Evolutionary conservation across 2,113 vertebrate species (phyloP).

Genomic region (Elephantulus edwardii): DNA sequence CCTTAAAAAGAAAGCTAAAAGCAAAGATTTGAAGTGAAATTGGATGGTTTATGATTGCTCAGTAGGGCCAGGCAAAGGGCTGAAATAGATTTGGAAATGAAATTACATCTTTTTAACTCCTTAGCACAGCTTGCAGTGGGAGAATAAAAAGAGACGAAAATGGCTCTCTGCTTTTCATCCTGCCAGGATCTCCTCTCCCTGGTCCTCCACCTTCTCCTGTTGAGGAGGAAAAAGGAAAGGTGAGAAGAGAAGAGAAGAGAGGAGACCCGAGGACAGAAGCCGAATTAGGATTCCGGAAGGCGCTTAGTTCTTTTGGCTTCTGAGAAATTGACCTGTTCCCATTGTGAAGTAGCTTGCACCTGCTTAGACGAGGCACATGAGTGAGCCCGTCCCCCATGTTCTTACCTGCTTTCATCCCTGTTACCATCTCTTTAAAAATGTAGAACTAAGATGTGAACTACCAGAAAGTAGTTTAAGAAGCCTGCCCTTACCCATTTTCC

Average conservation of each 20-base stretch:
- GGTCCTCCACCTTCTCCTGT: conserved; percentile 18
- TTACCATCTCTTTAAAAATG: not conserved
- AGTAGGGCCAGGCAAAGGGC: conserved; percentile 76
- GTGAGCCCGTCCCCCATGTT: not conserved
- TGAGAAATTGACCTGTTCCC: not conserved
- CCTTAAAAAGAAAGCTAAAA: conserved; percentile 77
- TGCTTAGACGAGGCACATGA: conserved; percentile 15
- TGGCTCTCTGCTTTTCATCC: conserved; percentile 64
- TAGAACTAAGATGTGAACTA: not conserved
- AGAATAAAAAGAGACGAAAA: conserved; percentile 63
- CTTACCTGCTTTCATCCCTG: not conserved
- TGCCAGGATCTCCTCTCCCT: conserved; percentile 58
- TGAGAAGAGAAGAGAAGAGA: conserved; percentile 47
- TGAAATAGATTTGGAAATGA: conserved; percentile 78
- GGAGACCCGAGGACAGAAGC: conserved; percentile 28
- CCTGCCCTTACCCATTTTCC: not conserved
- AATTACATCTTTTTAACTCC: conserved; percentile 79
- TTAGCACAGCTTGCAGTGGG: conserved; percentile 69
- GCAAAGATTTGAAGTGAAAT: conserved; percentile 76
- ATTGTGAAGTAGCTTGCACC: conserved; percentile 15
- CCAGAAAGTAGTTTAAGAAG: not conserved
- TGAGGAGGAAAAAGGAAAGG: conserved; percentile 56
- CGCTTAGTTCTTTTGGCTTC: not conserved
- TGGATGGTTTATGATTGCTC: conserved; percentile 73
- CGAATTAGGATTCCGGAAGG: conserved; percentile 37